Base-by-base conservation (phyloP, 2,797 vertebrate species). In the Gymnopithys bicolor region DNA sequence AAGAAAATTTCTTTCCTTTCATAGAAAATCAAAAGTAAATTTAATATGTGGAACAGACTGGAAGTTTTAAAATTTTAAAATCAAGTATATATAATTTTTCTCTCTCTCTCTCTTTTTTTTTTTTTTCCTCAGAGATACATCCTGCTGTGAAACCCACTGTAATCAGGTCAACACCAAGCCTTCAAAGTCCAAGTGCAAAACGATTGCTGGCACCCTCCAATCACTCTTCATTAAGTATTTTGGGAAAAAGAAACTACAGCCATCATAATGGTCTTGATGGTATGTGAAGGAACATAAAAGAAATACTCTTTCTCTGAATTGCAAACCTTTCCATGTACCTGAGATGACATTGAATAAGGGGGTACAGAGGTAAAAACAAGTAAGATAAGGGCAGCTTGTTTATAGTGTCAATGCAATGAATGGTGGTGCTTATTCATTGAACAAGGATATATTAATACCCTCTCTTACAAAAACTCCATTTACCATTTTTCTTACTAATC, bases 221-320 rank as follows among this genome's bases (percentile, higher is more conserved):
- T 83, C 98, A 99, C 81, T 98, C 99, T 19, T 98, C 99, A 7
- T 97, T 99, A 45, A 98, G 99, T 98, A 99, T 99, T 98, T 98
- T 99, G 98, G 99, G 99, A 83, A 99, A 99, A 95, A 99, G 99
- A 97, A 99, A 98, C 97, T 99, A 99, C 97, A 99, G 98, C 95
- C 99, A 99, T 97, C 99, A 99, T 97, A 99, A 99, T 86, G 98
- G 99, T 94, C 97, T 98, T 77, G 99, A 99, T 95, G 97, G 98
- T 96, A 98, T 96, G 43, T 99, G 98, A 95, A 98, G 94, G 84
- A 97, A 89, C 67, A 25, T 6, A 62, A 85, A 67, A 66, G 6
- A 71, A 49, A 43, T 69, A 19, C n/a, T 74, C 7, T 90, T 80
- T 75, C 24, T 81, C 53, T 63, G 58, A 86, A 52, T n/a, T 74